Evolutionary conservation across 1,140 invertebrate species (phyloP).

Genomic region (Battus philenor): DNA sequence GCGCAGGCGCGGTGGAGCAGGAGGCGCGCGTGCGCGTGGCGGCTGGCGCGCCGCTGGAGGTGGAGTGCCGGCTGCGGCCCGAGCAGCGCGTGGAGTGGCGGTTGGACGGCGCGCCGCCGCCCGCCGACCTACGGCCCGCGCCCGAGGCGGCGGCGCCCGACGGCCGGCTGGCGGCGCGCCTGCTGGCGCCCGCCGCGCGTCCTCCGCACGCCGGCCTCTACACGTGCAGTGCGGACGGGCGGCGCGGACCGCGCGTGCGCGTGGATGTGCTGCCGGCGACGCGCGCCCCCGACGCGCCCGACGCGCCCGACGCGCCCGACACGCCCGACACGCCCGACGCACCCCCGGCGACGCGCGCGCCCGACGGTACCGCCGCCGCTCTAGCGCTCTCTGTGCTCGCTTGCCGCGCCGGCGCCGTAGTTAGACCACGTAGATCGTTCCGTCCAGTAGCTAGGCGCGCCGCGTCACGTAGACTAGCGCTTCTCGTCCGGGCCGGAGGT

Average conservation of each 20-base stretch:
- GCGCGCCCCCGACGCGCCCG: slow-evolving; percentile 18
- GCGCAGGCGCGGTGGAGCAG: slow-evolving; percentile 17
- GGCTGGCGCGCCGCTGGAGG: slow-evolving; percentile 36
- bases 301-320: slow-evolving; percentile 20
- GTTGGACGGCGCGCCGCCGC: slow-evolving; percentile 33
- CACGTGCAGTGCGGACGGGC: slow-evolving; percentile 29
- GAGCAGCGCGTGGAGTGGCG: slow-evolving; percentile 45
- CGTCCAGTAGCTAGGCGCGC: slow-evolving; percentile 16
- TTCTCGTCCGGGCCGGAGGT: slow-evolving; percentile 3
- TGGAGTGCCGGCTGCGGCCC: slow-evolving; percentile 42
- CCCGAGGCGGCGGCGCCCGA: slow-evolving; percentile 24
- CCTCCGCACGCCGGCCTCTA: slow-evolving; percentile 32
- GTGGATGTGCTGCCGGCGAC: slow-evolving; percentile 82
- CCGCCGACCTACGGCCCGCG: slow-evolving; percentile 31
- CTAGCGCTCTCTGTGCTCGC: slow-evolving; percentile 16
- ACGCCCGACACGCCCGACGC: slow-evolving; percentile 3
- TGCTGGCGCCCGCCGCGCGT: slow-evolving; percentile 28
- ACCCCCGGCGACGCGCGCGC: slow-evolving; percentile 1
- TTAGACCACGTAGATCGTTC: slow-evolving; percentile 13
- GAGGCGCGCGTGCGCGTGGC: slow-evolving; percentile 31
- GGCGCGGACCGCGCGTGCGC: slow-evolving; percentile 79
- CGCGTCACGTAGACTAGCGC: slow-evolving; percentile 1
- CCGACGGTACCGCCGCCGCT: slow-evolving; percentile 18
- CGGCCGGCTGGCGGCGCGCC: slow-evolving; percentile 26
- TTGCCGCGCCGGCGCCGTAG: slow-evolving; percentile 19